These are phyloP conservation scores for Pogonomyrmex californicus DNA, from an alignment of 1,140 invertebrate species.

Conservation along the genomic window DNA sequence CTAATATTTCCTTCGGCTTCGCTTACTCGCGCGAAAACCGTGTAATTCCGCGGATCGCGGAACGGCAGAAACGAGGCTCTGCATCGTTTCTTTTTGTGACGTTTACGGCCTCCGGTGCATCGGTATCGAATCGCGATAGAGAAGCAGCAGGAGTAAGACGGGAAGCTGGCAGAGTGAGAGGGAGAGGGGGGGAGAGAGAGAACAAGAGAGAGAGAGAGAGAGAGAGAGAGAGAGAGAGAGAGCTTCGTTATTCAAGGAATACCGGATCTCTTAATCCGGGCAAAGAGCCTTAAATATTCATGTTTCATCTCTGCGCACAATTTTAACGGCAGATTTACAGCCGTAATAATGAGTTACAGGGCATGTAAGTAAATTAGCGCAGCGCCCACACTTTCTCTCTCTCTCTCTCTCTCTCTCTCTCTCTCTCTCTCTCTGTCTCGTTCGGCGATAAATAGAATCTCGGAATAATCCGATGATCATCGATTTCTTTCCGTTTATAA, in stretches of 20 bases:
- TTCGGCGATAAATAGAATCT: conserved; percentile 41
- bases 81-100: conserved; percentile 44
- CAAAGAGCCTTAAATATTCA: conserved; percentile 64
- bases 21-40: conserved; percentile 66
- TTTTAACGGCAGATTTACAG: conserved; percentile 62
- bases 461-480: conserved; percentile 10
- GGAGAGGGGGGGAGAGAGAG: neutral
- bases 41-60: conserved; percentile 54
- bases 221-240: too few relatives aligned
- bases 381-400: neutral
- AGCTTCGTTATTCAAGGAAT: conserved; percentile 62
- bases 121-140: conserved; percentile 26
- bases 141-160: neutral
- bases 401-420: too few relatives aligned
- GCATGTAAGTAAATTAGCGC: conserved; percentile 61
- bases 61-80: conserved; percentile 15
- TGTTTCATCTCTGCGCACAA: conserved; percentile 61
- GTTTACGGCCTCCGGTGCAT: conserved; percentile 36
- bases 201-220: neutral
- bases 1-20: conserved; percentile 77
- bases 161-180: neutral
- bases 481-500: conserved; percentile 43
- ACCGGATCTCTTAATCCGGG: conserved; percentile 62
- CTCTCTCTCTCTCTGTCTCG: neutral
- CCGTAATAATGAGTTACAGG: conserved; percentile 59